phyloP scores from a whole-genome alignment of 1,140 invertebrate species.

The Parasteatoda tepidariorum region DNA sequence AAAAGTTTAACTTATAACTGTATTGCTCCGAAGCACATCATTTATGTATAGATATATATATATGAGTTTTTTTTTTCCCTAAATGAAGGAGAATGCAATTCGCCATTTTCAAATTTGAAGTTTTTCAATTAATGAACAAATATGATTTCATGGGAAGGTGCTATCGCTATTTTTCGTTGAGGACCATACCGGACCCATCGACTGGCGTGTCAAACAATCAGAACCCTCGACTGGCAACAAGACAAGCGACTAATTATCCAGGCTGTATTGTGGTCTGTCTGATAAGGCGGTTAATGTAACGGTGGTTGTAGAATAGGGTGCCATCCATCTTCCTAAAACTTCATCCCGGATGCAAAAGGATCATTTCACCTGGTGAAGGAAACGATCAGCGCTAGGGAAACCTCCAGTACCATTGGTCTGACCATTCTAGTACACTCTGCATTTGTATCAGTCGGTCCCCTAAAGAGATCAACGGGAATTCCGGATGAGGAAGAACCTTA shows the following conservation, averaged over 20 bases:
- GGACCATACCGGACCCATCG: background rate
- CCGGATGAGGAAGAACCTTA: slow-evolving; percentile 36
- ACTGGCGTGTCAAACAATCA: background rate
- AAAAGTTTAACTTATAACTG: too few species aligned
- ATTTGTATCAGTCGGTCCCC: slow-evolving; percentile 6
- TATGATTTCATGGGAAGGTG: background rate
- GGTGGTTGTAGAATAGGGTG: background rate
- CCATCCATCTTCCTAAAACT: slow-evolving; percentile 15
- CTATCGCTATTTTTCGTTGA: background rate
- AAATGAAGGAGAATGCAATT: too few species aligned
- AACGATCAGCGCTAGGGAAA: background rate
- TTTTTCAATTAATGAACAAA: background rate
- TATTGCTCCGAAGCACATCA: too few species aligned
- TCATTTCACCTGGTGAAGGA: slow-evolving; percentile 36
- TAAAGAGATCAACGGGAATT: slow-evolving; percentile 37
- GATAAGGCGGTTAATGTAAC: slow-evolving; percentile 42
- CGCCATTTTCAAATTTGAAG: background rate
- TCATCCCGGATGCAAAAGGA: slow-evolving; percentile 26
- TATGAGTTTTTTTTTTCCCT: too few species aligned
- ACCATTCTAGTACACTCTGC: too few species aligned
- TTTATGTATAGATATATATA: too few species aligned
- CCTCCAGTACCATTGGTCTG: background rate
- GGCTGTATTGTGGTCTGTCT: slow-evolving; percentile 12
- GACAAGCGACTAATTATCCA: slow-evolving; percentile 32
- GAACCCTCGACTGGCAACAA: slow-evolving; percentile 20